Evolutionary conservation across 2,113 vertebrate species (phyloP), one percentile per base, ranked within the genome.

Genomic region (Xenopus laevis): DNA sequence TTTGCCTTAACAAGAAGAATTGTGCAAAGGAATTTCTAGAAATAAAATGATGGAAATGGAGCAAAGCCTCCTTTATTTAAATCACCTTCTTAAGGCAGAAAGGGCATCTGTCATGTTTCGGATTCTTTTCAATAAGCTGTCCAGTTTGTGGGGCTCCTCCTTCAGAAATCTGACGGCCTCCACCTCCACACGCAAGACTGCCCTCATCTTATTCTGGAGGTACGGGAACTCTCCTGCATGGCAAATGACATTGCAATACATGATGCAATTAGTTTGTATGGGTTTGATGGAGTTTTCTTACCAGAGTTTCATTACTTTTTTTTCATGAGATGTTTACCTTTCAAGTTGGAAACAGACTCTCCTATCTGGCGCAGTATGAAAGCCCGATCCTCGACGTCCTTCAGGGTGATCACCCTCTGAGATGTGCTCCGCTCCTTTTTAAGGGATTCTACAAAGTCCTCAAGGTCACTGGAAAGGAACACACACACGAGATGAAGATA

Each of bases 91-190:
- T 55, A 98, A 80, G 71, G 83, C 10, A 13, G 93, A 92, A 20
- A 98, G 93, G n/a, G 83, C 69, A 15, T 95, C 94, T 0, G 93
- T 96, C 89, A 98, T 88, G 78, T 81, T 87, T 71, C 92, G 92
- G 79, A 97, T 94, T 10, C 95, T 90, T 80, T 93, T 96, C 72
- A 97, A 85, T 80, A 97, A 92, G 65, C 87, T 91, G 87, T 98
- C 96, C 79, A 98, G 89, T 82, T 95, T 93, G 71, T 94, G 94
- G 0, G 96, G 96, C 18, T 97, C 96, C 72, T 98, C 96, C 82
- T 96, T 98, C 17, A 98, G 90, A 81, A 98, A 98, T 9, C 91
- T 89, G 64, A 98, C 92, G 0, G 94, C 95, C 75, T 98, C 95
- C 6, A 98, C 93, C 76, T 98, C 96, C 16, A 94, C 86, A 33